Evolutionary conservation across 1,140 invertebrate genomes (phyloP).

Genomic region (Galendromus occidentalis): DNA sequence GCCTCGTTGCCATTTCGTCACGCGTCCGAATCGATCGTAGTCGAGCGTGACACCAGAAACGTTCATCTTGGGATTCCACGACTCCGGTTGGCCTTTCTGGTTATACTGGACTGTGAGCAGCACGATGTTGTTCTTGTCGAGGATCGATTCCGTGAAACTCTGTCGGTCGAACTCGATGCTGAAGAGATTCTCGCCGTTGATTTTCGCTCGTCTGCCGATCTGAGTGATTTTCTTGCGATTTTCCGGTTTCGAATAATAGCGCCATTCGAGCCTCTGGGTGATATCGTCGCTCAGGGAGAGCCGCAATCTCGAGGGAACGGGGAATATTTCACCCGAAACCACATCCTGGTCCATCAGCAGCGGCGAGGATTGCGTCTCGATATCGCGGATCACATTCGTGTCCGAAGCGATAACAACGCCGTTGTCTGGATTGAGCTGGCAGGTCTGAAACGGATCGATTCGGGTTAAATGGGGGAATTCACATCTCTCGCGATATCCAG

Average conservation of each 20-base stretch:
- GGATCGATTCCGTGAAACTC: constrained; percentile 64
- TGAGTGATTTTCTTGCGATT: constrained; percentile 16
- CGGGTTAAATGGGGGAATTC: no score
- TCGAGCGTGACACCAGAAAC: constrained; percentile 29
- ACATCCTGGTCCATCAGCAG: constrained; percentile 19
- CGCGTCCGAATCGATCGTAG: constrained; percentile 48
- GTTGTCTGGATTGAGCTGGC: background rate
- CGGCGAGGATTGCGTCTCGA: constrained; percentile 21
- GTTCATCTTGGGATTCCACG: constrained; percentile 26
- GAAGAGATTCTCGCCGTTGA: constrained; percentile 46
- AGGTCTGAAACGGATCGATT: no score
- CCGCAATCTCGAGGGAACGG: constrained; percentile 66
- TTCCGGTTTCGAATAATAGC: constrained; percentile 39
- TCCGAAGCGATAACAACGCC: background rate
- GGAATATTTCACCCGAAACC: constrained; percentile 31
- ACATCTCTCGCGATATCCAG: no score
- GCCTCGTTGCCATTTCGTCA: constrained; percentile 80
- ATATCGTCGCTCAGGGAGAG: constrained; percentile 69
- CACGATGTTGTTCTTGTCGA: constrained; percentile 54
- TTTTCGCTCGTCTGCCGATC: constrained; percentile 26
- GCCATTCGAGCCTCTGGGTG: constrained; percentile 84
- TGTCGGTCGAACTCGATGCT: constrained; percentile 76
- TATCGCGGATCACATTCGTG: constrained; percentile 14
- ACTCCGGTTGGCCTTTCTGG: constrained; percentile 51
- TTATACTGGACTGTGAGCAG: constrained; percentile 69